phyloP scores from a whole-genome alignment of 2,888 invertebrate genomes.

The Zaprionus obscuricornis region DNA sequence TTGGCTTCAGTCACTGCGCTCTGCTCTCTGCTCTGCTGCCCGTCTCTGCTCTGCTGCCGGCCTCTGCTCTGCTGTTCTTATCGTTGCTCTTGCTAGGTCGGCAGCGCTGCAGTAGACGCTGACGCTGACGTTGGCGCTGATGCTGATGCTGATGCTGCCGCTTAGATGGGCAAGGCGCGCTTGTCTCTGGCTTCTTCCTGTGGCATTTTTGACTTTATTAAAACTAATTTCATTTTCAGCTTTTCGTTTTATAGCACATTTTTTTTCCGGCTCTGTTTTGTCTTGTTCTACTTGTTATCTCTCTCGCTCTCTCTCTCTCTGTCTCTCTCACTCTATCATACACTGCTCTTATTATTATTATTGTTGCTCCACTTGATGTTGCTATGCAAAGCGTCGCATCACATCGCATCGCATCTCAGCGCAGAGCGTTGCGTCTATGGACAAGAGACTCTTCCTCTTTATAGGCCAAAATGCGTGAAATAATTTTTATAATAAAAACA shows the following conservation, averaged over 20 bases:
- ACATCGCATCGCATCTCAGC: too few species aligned
- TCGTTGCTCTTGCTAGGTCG: too few species aligned
- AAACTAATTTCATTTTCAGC: slow-evolving; percentile 63
- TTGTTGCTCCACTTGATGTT: slow-evolving; percentile 58
- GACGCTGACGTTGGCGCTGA: too few species aligned
- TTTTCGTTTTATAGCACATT: slow-evolving; percentile 45
- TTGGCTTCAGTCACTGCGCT: too few species aligned
- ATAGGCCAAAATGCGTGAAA: slow-evolving; percentile 69
- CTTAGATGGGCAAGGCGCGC: too few species aligned
- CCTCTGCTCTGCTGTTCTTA: too few species aligned
- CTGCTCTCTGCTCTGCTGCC: too few species aligned
- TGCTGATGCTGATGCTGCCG: too few species aligned
- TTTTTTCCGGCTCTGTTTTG: not conserved
- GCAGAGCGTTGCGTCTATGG: too few species aligned
- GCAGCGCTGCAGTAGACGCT: too few species aligned
- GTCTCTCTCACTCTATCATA: slow-evolving; percentile 7
- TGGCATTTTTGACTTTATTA: slow-evolving; percentile 70
- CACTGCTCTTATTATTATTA: slow-evolving; percentile 25
- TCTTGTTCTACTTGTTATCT: slow-evolving; percentile 16
- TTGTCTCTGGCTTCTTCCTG: too few species aligned
- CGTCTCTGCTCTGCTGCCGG: too few species aligned
- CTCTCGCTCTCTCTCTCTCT: slow-evolving; percentile 16
- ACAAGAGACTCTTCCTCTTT: slow-evolving; percentile 46
- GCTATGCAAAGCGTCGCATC: slow-evolving; percentile 47
- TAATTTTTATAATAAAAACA: slow-evolving; percentile 61